Percentiles rank a stretch among this genome's conserved stretches.
phyloP scores from a whole-genome alignment of 2,888 invertebrate species.

The Cheiracanthium punctorium region DNA sequence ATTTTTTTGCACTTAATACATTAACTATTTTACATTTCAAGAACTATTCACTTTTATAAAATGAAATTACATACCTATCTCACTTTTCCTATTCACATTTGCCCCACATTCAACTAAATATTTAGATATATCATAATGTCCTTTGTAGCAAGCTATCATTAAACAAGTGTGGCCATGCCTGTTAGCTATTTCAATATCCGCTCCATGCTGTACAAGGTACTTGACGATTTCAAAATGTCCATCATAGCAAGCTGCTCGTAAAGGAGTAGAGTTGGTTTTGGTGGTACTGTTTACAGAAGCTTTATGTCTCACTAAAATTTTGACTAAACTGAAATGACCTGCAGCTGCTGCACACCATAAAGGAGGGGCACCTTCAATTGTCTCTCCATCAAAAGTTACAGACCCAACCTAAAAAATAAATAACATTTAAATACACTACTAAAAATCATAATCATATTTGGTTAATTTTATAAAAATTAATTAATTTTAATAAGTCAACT shows the following conservation, averaged over 20 bases:
- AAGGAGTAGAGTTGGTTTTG: conserved; percentile 93
- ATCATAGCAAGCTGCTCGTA: conserved; percentile 97
- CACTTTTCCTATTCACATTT: conserved; percentile 89
- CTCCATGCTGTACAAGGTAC: conserved; percentile 91
- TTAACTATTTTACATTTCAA: no score
- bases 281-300: conserved; percentile 96
- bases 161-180: conserved; percentile 96
- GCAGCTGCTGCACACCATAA: conserved; percentile 99
- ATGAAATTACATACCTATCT: conserved; percentile 77
- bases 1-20: no score
- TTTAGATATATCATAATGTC: conserved; percentile 92
- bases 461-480: no score
- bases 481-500: no score
- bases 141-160: conserved; percentile 98
- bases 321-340: conserved; percentile 91
- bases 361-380: conserved; percentile 96
- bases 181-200: conserved; percentile 97
- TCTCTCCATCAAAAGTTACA: conserved; percentile 98
- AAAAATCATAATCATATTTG: no score
- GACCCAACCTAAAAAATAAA: conserved; percentile 74
- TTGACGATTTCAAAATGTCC: conserved; percentile 96
- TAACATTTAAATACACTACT: no score
- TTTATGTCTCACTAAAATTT: conserved; percentile 87
- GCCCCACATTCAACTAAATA: conserved; percentile 91
- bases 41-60: no score